Percentiles rank a stretch among this genome's conserved stretches.
Conservation (phyloP, 2,113 vertebrate genomes). For the Trachemys scripta region DNA sequence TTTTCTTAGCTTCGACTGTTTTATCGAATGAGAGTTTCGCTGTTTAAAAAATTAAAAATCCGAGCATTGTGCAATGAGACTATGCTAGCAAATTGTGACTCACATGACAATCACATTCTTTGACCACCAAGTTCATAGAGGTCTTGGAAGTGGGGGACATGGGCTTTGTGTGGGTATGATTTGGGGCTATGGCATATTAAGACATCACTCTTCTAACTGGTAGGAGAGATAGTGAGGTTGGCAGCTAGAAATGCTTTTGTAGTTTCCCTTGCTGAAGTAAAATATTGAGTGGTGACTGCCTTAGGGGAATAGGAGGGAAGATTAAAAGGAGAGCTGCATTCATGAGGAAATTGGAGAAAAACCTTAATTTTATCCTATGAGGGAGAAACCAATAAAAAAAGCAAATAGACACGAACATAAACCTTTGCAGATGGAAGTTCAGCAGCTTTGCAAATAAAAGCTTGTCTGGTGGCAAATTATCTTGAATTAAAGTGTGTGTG, state of each 20-base stretch:
- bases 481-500: fast-evolving
- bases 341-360: neutral
- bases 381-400: neutral
- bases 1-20: neutral
- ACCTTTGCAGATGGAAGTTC: neutral
- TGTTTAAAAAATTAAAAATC: neutral
- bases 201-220: neutral
- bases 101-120: neutral
- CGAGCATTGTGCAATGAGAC: neutral
- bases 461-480: neutral
- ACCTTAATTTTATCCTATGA: neutral
- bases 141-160: neutral
- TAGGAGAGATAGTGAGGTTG: neutral
- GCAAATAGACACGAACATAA: neutral
- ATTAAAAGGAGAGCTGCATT: neutral
- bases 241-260: neutral
- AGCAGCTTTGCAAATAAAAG: neutral
- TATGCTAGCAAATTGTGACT: neutral
- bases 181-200: neutral
- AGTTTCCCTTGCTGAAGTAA: neutral
- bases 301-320: neutral
- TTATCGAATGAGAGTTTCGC: neutral
- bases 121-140: neutral
- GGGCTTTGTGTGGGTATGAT: neutral
- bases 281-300: neutral